Evolutionary conservation across 2,888 invertebrate species (phyloP), one percentile per base, ranked within the genome.

Genomic region (Xylocampa areola): DNA sequence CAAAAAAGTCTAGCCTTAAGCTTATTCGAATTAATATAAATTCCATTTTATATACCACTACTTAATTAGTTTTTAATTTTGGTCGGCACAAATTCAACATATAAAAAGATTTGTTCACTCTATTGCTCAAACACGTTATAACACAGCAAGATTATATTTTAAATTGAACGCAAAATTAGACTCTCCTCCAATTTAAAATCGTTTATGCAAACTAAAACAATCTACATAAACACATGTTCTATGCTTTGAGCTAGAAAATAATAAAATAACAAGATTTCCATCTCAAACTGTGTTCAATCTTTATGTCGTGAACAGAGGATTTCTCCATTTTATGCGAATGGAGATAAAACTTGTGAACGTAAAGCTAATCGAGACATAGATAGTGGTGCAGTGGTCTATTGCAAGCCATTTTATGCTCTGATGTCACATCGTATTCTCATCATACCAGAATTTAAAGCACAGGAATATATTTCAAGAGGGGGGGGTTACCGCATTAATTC

Each of bases 301-400:
- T 1, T 40, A 17, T 17, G 27, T 30, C 54, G 7, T 33, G 49
- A 55, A 61, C 35, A 32, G 41, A 10, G 32, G 37, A 64, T 64
- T 64, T 47, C 16, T 51, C 50, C 36, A 21, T 51, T 50, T 64
- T 43, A 64, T 64, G 54, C 33, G n/a, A 13, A 7, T 10, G 11
- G 8, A 7, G 19, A 62, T 62, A 44, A 62, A 62, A 54, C 23
- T 43, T 33, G 32, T 39, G 19, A 2, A 33, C 21, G 14, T 32
- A 36, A 16, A n/a, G 1, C 4, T 29, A 27, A 33, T 41, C 23
- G 36, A 3, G 23, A 4, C 35, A 8, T 2, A 7, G n/a, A 23
- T 52, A 6, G 2, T 10, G n/a, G 23, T 44, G 45, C 11, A 61
- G 21, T 4, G 7, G 14, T 61, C 47, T 61, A 47, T 30, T 41